Evolutionary conservation across 2,797 vertebrate species (phyloP).

Genomic region (Neoniphon sammara): DNA sequence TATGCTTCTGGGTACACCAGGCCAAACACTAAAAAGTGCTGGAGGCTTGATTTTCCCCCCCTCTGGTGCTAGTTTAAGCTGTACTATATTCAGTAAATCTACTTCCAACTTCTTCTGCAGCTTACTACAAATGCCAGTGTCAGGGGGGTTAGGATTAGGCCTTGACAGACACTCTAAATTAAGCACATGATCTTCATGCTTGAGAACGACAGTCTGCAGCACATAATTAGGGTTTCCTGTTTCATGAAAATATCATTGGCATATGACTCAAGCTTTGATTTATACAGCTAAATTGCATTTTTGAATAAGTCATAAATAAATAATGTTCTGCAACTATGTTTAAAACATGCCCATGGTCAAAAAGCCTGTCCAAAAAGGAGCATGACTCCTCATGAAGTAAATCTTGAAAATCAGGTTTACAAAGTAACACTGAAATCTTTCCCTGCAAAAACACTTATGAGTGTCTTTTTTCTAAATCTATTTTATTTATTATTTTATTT

Average conservation of each 20-base stretch:
- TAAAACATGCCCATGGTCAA: slow-evolving; percentile 21
- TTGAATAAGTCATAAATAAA: slow-evolving; percentile 45
- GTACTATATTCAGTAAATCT: slow-evolving; percentile 76
- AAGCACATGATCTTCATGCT: slow-evolving; percentile 58
- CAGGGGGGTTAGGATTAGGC: slow-evolving; percentile 65
- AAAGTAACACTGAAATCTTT: slow-evolving; percentile 3
- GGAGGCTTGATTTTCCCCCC: slow-evolving; percentile 62
- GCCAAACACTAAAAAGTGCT: slow-evolving; percentile 51
- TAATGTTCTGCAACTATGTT: slow-evolving; percentile 22
- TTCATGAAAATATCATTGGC: slow-evolving; percentile 48
- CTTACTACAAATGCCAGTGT: slow-evolving; percentile 66
- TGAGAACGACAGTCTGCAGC: slow-evolving; percentile 26
- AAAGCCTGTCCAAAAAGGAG: slow-evolving; percentile 11
- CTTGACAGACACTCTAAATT: slow-evolving; percentile 60
- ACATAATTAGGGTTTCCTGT: slow-evolving; percentile 45
- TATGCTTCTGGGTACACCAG: slow-evolving; percentile 41
- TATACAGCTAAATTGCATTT: slow-evolving; percentile 51
- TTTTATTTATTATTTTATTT: too few relatives aligned
- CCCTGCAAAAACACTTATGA: neutral
- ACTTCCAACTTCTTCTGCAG: slow-evolving; percentile 73
- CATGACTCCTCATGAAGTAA: slow-evolving; percentile 5
- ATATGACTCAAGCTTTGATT: slow-evolving; percentile 54
- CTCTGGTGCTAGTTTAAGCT: slow-evolving; percentile 65
- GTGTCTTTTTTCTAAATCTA: neutral
- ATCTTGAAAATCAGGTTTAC: slow-evolving; percentile 13